A percentile compares a stretch with the other conserved stretches of the same genome.
Evolutionary conservation across 2,113 vertebrate species (phyloP).

Genomic region (Nothobranchius furzeri): DNA sequence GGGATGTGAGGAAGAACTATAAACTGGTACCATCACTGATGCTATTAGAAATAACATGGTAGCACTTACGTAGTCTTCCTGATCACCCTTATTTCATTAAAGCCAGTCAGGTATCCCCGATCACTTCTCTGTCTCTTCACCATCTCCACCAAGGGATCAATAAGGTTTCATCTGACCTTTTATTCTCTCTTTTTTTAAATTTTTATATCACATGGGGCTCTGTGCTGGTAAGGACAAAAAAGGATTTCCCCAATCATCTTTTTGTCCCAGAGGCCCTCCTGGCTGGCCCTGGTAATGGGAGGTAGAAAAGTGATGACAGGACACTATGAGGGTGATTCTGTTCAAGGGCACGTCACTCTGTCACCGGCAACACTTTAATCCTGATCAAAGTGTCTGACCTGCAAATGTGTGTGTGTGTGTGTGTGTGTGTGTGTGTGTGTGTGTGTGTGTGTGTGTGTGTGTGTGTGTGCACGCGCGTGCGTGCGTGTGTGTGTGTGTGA

Average conservation of each 20-base stretch:
- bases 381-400: constrained; percentile 68
- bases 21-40: too few species aligned
- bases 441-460: too few species aligned
- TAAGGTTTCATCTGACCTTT: constrained; percentile 41
- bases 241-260: constrained; percentile 48
- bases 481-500: too few species aligned
- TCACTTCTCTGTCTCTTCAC: constrained; percentile 41
- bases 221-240: constrained; percentile 36
- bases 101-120: constrained; percentile 26
- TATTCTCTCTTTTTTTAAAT: constrained; percentile 21
- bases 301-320: constrained; percentile 75
- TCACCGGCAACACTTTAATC: constrained; percentile 77
- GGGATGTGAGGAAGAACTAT: too few species aligned
- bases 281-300: constrained; percentile 62
- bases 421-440: too few species aligned
- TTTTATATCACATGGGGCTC: constrained; percentile 23
- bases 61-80: not conserved
- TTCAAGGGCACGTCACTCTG: constrained; percentile 77
- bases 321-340: constrained; percentile 75
- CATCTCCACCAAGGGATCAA: constrained; percentile 38
- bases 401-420: not conserved
- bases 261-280: constrained; percentile 42
- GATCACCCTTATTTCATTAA: constrained; percentile 18
- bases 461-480: too few species aligned
- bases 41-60: too few species aligned